These are phyloP conservation scores for Uria lomvia DNA, from an alignment of 2,113 vertebrate species.

Conservation along the genomic window DNA sequence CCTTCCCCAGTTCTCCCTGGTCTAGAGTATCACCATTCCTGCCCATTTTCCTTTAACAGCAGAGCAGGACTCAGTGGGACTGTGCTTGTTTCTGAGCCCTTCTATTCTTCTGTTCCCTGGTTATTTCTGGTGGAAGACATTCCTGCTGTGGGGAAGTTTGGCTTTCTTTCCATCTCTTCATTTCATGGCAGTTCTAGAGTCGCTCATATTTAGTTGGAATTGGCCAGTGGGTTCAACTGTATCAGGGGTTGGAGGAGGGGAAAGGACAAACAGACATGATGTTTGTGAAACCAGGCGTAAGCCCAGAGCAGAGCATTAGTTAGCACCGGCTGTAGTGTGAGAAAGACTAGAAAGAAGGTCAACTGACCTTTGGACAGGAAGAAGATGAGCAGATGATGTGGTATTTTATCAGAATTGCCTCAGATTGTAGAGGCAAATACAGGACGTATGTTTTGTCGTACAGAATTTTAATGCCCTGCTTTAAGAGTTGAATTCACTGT, in stretches of 20 bases:
- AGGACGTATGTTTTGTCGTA: background rate
- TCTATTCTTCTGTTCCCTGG: accelerated
- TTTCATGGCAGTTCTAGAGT: background rate
- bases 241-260: background rate
- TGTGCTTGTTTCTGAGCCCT: background rate
- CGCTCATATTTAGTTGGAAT: background rate
- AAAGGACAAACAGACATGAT: background rate
- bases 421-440: background rate
- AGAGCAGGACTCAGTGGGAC: background rate
- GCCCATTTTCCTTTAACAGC: background rate
- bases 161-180: background rate
- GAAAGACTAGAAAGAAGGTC: background rate
- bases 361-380: background rate
- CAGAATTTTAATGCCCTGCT: background rate
- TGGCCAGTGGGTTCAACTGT: background rate
- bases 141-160: background rate
- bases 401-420: background rate
- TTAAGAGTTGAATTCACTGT: background rate
- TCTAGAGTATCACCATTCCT: background rate
- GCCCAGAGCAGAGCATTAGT: background rate
- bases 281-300: background rate
- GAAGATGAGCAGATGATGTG: background rate
- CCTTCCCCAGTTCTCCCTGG: background rate
- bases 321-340: background rate
- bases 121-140: background rate